Evolutionary conservation across 2,888 invertebrate genomes (phyloP), one percentile per base, ranked within the genome.

Genomic region (Eupithecia exiguata): DNA sequence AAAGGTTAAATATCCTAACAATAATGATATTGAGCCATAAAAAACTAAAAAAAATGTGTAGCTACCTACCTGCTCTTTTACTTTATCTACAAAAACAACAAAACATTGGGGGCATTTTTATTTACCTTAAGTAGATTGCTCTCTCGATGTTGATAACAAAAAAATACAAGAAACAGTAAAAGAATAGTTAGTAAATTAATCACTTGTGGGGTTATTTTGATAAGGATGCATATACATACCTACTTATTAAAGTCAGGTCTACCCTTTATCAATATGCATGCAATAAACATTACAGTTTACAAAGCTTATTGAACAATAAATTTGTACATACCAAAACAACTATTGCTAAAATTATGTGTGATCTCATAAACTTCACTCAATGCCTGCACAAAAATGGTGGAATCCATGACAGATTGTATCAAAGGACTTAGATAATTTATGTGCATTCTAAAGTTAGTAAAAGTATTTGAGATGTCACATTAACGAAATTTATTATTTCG

Each of bases 1-100:
- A 84, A 75, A 86, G 88, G 88, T 91, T 89, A 10, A 87, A 87
- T 84, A 12, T 14, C 12, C 58, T 58, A 53, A 12, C 81, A 74
- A 86, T 53, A 58, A 58, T 81, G 74, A 86, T 78, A 84, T 87
- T 89, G 87, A 90, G 88, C 88, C 77, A 83, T 79, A 81, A 79
- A 78, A 77, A 77, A 35, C 18, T 62, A 62, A 30, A 35, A 62
- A 25, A 16, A 62, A 5, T 18, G 35, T 35, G 30, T 30, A 18
- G 61, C 30, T 61, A 61, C 16, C 35, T 53, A 53, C 35, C 14
- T 25, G 25, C 35, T 18, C 16, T 16, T 61, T 61, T 14, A 61
- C 25, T 62, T 62, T 35, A 62, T 35, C 62, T 62, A 35, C 62
- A 62, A 25, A 53, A 61, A 61, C 7, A 61, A 61, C 14, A 14